Base-by-base conservation (phyloP, 1,140 invertebrate species). In the Maniola jurtina region DNA sequence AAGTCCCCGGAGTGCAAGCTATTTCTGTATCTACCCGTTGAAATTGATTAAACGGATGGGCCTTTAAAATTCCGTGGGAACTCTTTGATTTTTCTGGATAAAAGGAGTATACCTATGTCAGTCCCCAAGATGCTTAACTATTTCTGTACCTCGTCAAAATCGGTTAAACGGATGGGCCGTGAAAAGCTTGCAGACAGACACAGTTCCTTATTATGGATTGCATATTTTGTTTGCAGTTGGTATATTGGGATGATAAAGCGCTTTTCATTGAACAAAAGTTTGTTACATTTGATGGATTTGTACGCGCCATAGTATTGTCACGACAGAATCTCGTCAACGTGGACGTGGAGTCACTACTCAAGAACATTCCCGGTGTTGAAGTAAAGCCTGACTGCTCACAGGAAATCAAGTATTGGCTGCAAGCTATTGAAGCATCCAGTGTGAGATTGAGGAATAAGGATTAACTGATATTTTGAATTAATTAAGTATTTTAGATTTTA, bases 211-310 rank as follows among this genome's bases (percentile, higher is more conserved):
- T 7, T 40, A 40, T 11, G 42, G 13, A n/a, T 45, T 45, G 13
- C 16, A 6, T 50, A 50, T 50, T 50, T 34, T 45, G 13, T 45
- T 92, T 93, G 34, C 89, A 96, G 94, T 76, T 97, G 7, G 91
- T 96, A 8, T 96, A 95, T 83, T 97, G 96, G 96, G 96, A 97
- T 68, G 95, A 96, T 14, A 95, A 95, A 78, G 93, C 94, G 47
- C 92, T 97, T 64, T 97, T 96, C 76, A 84, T 97, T 52, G 96
- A 97, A 80, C 96, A 97, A 70, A 93, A 95, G 72, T 95, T 97
- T 67, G 92, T 96, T 11, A 96, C 94, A 8, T 75, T 95, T 0
- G 96, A 97, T 81, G 94, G 94, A 14, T 97, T 97, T 76, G 92
- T 96, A 0, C 93, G 95, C 11, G 94, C 96, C 0, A 91, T 97